Evolutionary conservation across 2,797 vertebrate species (phyloP), one percentile per base, ranked within the genome.

Genomic region (Thamnophis elegans): DNA sequence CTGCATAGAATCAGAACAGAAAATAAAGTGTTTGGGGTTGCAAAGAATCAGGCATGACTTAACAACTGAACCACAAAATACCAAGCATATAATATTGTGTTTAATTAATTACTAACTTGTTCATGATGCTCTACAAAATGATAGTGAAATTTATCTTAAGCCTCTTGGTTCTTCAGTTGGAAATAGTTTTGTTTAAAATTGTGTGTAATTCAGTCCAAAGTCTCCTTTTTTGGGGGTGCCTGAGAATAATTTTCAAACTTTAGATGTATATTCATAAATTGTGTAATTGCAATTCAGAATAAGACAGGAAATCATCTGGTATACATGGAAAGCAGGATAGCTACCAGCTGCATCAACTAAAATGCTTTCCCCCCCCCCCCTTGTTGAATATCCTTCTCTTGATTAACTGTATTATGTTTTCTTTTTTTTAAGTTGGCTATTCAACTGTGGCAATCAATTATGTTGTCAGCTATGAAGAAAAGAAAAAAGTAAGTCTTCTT

Each of bases 391-490:
- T 90, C 56, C 26, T 68, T 1, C 14, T 6, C n/a, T 93, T 94
- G 51, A 68, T 59, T 16, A 82, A 47, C 1, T 59, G 13, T 91
- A 95, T 25, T 26, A 13, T 0, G 89, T 6, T 93, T 16, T 95
- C 93, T 89, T 95, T 96, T 97, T 97, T 91, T 42, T 3, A 94
- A 98, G 98, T 98, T 96, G 98, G 98, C 28, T 98, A 98, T 96
- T 98, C 98, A 60, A 92, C 95, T 85, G 97, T 98, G 96, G 98
- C 98, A 89, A 95, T 98, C 93, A 98, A 98, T 96, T 97, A 98
- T 89, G 92, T 98, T 54, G 91, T 97, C 8, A 97, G 98, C 93
- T 97, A 97, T 96, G 98, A 98, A 92, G 98, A 98, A 93, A 98
- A 98, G 95, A 98, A 98, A 90, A 96, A 96, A 98, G 98, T 98